phyloP scores from a whole-genome alignment of 2,113 vertebrate species.

The Alosa alosa region DNA sequence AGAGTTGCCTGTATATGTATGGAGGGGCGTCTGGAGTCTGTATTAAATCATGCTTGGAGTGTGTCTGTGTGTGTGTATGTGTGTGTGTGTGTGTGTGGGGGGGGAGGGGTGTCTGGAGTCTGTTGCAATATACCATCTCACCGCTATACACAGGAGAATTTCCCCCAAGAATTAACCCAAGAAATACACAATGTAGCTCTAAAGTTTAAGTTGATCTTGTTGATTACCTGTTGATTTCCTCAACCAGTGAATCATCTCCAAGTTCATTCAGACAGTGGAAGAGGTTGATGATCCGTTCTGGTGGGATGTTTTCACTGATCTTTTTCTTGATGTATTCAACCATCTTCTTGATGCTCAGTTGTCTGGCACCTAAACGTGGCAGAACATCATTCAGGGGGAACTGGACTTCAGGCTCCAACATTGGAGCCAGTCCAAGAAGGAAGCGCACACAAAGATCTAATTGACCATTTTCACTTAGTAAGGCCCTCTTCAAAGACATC shows the following conservation, averaged over 20 bases:
- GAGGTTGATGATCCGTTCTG: constrained; percentile 32
- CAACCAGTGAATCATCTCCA: constrained; percentile 1
- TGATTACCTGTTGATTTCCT: constrained; percentile 24
- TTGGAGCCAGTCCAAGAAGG: background rate
- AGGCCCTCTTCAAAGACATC: background rate
- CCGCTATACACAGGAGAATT: too few species aligned
- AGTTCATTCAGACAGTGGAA: constrained; percentile 37
- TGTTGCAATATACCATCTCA: too few species aligned
- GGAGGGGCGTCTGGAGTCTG: too few species aligned
- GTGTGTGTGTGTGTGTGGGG: too few species aligned
- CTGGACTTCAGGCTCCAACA: background rate
- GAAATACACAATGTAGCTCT: too few species aligned
- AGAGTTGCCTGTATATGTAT: too few species aligned
- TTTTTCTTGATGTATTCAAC: background rate
- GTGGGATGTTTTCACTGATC: background rate
- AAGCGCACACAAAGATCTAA: background rate
- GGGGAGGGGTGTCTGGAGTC: too few species aligned
- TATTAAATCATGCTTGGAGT: too few species aligned
- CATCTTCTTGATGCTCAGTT: background rate
- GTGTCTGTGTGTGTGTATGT: too few species aligned
- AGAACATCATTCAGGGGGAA: background rate
- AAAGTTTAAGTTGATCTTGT: background rate
- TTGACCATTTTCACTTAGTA: background rate
- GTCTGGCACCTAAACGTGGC: background rate
- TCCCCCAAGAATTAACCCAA: too few species aligned